These are phyloP conservation scores for Seriola rivoliana DNA, from an alignment of 2,113 vertebrate species.

Conservation along the genomic window DNA sequence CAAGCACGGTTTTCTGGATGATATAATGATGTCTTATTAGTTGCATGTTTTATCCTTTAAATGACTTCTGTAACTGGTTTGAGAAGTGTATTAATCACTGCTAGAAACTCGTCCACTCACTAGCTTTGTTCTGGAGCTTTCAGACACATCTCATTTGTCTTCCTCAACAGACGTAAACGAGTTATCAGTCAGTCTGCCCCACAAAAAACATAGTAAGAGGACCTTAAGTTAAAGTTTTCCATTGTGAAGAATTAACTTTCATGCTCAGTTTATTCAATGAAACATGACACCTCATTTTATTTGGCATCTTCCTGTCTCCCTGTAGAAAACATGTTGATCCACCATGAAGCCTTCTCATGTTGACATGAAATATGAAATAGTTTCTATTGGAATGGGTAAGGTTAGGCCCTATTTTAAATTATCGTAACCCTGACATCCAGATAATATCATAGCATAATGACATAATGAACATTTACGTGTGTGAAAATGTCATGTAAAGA, in stretches of 20 bases:
- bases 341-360: not conserved
- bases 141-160: not conserved
- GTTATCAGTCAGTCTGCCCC: no score
- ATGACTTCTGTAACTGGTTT: no score
- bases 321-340: not conserved
- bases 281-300: conserved; percentile 2
- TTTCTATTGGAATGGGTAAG: not conserved
- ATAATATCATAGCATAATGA: not conserved
- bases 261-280: not conserved
- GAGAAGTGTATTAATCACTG: not conserved
- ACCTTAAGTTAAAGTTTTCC: not conserved
- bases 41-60: no score
- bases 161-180: not conserved
- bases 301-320: conserved; percentile 1
- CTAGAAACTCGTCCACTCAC: not conserved
- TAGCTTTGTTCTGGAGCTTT: not conserved
- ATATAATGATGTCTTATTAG: no score
- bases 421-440: no score
- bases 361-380: conserved; percentile 10
- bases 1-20: no score
- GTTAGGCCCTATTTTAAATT: not conserved
- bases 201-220: no score
- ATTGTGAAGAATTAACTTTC: not conserved
- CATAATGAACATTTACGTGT: not conserved
- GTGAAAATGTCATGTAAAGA: conserved; percentile 8